Base-by-base conservation (phyloP, 2,113 vertebrate species). In the Sterrhoptilus dennistouni region DNA sequence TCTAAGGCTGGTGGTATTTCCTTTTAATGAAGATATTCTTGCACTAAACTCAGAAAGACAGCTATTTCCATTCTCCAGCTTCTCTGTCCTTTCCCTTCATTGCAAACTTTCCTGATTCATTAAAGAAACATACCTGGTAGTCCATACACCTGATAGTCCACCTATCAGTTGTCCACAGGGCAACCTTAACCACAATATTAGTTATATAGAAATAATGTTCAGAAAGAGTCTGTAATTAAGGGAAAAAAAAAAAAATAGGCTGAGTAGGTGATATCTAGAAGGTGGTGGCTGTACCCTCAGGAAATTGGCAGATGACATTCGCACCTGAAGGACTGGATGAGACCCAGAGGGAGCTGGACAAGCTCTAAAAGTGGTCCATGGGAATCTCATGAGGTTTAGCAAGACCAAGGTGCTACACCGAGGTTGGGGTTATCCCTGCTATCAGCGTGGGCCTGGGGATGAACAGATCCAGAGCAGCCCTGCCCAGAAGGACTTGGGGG, bases 401-500 rank as follows among this genome's bases (percentile, higher is more conserved):
- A 44, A 36, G 27, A 68, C 31, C 45, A 22, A 44, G 45, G 22
- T 23, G 17, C 12, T 76, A 5, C 11, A 5, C 6, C 38, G 33
- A 14, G 14, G 8, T 5, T 4, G 1, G 12, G 22, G 6, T 14
- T 23, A 19, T 1, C 11, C 11, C 9, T 14, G 6, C 8, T 36
- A 31, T 11, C 22, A 52, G 5, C 27, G 9, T 6, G 27, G 14
- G 22, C 18, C 69, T 22, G 27, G 40, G 18, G 5, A 44, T 33
- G 33, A 77, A 36, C 36, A 60, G 11, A 33, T 18, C 1, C 0
- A 59, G 53, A 60, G 14, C 27, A 44, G 17, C 36, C 8, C 5
- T 44, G 31, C 10, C 0, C 0, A 52, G 36, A 44, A 33, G 27
- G 11, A 23, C 11, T 3, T 36, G 27, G 11, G 8, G 2, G 3